Evolutionary conservation across 2,888 invertebrate species (phyloP), one percentile per base, ranked within the genome.

Genomic region (Clusia tigrina): DNA sequence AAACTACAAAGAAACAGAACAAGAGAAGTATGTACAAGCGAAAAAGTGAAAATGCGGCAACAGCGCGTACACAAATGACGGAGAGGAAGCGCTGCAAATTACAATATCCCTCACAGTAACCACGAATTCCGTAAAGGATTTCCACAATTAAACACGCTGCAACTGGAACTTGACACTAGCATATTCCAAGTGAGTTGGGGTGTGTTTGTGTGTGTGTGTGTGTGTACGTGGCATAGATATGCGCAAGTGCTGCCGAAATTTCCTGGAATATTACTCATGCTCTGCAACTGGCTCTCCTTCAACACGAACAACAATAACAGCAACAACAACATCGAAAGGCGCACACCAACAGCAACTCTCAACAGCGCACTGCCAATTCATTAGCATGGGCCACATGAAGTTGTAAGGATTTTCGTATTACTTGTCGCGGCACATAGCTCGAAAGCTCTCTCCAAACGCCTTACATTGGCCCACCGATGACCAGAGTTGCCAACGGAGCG

Each of bases 51-150:
- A n/a, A n/a, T n/a, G n/a, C n/a, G 17, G 1, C 17, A 17, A 5
- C 20, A 24, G 24, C n/a, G 5, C 1, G 24, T 24, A 53, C 32
- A 53, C 22, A 53, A 54, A 32, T 17, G 2, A 12, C n/a, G 18
- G 17, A 32, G 12, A 54, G 54, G 54, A 54, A 54, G 32, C 32
- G 32, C 32, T 54, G 18, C 54, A 54, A 26, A 54, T 54, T 54
- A 24, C 23, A 15, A 54, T 32, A 32, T 12, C 32, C 32, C 32
- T 32, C 6, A n/a, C 9, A 42, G n/a, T 12, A 32, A 42, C 42
- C n/a, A 42, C n/a, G 42, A 42, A n/a, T 32, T 12, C 42, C 6
- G 32, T 32, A 9, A 32, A 32, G 6, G 32, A 32, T 32, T 32
- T 32, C 32, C 32, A 32, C 10, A 42, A 32, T 5, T 5, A 32